Conservation (phyloP, 2,888 invertebrate genomes). For the Volucella bombylans region DNA sequence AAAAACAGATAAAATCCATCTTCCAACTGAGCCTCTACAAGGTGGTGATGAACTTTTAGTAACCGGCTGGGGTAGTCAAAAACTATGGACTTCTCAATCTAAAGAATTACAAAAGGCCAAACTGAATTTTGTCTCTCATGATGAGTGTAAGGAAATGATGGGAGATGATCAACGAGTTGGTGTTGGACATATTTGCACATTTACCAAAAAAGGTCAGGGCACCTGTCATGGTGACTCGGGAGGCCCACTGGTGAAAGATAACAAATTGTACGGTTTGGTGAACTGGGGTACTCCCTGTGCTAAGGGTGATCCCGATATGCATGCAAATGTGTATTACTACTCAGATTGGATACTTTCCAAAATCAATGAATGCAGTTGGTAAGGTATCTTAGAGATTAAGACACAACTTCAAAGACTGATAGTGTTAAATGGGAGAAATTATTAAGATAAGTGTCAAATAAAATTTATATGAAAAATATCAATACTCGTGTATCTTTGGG, state of each 20-base stretch:
- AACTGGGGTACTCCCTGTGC: conserved; percentile 81
- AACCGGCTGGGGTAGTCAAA: conserved; percentile 86
- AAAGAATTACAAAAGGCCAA: conserved; percentile 85
- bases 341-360: conserved; percentile 78
- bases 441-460: too few relatives aligned
- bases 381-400: not conserved
- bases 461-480: too few relatives aligned
- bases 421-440: too few relatives aligned
- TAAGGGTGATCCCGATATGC: conserved; percentile 78
- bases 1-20: conserved; percentile 84
- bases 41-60: conserved; percentile 84
- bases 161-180: conserved; percentile 81
- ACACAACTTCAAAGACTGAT: conserved; percentile 9
- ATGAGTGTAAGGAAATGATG: conserved; percentile 84
- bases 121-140: conserved; percentile 84
- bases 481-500: too few relatives aligned
- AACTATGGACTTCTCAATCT: conserved; percentile 83
- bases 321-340: conserved; percentile 77
- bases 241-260: conserved; percentile 78
- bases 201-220: conserved; percentile 84
- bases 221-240: conserved; percentile 81
- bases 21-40: conserved; percentile 78
- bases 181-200: conserved; percentile 85
- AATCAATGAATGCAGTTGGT: conserved; percentile 25
- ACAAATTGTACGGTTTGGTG: conserved; percentile 78